phyloP scores from a whole-genome alignment of 2,888 invertebrate genomes.

The Pegoplata infirma region DNA sequence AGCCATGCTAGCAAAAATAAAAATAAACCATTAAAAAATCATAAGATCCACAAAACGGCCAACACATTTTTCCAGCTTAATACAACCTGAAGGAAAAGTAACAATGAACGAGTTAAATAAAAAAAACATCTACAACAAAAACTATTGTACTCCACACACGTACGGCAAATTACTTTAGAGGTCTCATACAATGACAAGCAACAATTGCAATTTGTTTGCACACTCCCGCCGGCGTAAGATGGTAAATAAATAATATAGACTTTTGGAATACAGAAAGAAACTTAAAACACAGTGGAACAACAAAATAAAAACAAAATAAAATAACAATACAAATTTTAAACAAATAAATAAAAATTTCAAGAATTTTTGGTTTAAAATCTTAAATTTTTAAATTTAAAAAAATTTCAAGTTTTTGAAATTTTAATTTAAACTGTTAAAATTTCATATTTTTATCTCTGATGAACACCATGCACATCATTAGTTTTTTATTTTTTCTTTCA shows the following conservation, averaged over 20 bases:
- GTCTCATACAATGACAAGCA: constrained; percentile 75
- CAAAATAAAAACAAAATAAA: neutral
- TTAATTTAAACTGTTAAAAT: constrained; percentile 34
- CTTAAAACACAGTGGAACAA: constrained; percentile 66
- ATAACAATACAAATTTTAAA: neutral
- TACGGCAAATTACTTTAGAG: constrained; percentile 67
- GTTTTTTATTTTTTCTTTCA: constrained; percentile 22
- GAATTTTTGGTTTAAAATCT: too few relatives aligned
- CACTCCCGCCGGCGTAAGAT: constrained; percentile 67
- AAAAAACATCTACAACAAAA: constrained; percentile 5
- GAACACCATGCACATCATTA: constrained; percentile 29
- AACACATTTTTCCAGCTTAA: constrained; percentile 33
- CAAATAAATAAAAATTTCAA: too few relatives aligned
- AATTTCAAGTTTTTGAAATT: neutral
- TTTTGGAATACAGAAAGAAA: constrained; percentile 23
- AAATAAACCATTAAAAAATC: constrained; percentile 44
- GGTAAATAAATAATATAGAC: constrained; percentile 59
- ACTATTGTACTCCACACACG: constrained; percentile 55
- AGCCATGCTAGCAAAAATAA: neutral
- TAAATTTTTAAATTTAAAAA: neutral
- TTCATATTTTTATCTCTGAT: constrained; percentile 39
- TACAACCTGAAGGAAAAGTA: constrained; percentile 37
- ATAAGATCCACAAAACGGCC: constrained; percentile 44
- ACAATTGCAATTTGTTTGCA: constrained; percentile 79
- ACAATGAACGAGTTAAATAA: constrained; percentile 4